Evolutionary conservation across 2,888 invertebrate genomes (phyloP), one percentile per base, ranked within the genome.

Genomic region (Uloborus plumipes): DNA sequence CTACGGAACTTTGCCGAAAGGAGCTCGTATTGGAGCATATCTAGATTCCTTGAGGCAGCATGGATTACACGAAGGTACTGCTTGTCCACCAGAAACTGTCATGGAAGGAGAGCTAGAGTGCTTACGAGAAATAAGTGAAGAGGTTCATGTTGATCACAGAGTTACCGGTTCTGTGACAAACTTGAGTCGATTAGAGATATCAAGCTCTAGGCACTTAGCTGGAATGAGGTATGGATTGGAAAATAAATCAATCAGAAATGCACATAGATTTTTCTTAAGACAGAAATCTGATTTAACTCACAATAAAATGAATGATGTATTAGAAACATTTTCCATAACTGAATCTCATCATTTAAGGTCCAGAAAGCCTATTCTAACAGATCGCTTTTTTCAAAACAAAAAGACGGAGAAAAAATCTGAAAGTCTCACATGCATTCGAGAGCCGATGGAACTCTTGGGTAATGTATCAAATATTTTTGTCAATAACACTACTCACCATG

Each of bases 1-100:
- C 20, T 98, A 98, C 89, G 99, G 99, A 26, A 99, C 99, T 13
- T 91, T 99, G 88, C 99, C 99, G 0, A 99, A 98, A 90, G 97
- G 95, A 67, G 97, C 97, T 15, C 92, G 98, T 86, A 98, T 99
- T 87, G 98, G 98, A 50, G 98, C 98, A 7, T 99, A 96, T 90
- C 90, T 99, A 73, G 98, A 98, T 89, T 97, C 97, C 2, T 91
- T 99, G 88, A 92, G 95, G 64, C 94, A 95, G 88, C 94, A 94
- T 88, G 94, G 93, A 67, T 89, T 91, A 87, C 90, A 91, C 80
- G 85, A 86, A 59, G 87, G 87, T 15, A 84, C 80, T 16, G 51
- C 62, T 16, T 74, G 73, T 51, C 84, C 84, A 15, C 79, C 84
- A 14, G 84, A 84, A 66, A 64, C 84, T 53, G 70, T 81, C 18